Percentiles rank a stretch among this genome's conserved stretches.
Conservation (phyloP, 2,113 vertebrate species). For the Centropristis striata region DNA sequence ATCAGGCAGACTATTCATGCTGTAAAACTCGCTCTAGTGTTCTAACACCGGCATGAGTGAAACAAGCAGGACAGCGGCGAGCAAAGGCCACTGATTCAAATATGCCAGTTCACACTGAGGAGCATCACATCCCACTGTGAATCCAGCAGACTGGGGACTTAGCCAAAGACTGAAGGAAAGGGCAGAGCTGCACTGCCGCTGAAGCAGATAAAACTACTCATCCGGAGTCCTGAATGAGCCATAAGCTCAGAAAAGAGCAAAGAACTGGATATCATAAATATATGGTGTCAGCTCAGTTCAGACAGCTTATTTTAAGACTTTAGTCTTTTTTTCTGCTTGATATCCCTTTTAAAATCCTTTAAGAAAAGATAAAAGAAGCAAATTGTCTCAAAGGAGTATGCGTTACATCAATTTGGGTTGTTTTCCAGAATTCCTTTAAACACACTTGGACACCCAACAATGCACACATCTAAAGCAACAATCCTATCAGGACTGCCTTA, state of each 20-base stretch:
- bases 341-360: background rate
- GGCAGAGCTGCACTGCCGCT: conserved; percentile 39
- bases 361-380: conserved; percentile 8
- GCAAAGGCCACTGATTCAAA: conserved; percentile 51
- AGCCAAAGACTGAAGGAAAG: conserved; percentile 52
- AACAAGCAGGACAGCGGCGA: conserved; percentile 39
- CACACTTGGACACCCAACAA: background rate
- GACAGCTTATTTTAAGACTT: conserved; percentile 22
- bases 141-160: conserved; percentile 49
- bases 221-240: conserved; percentile 55
- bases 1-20: conserved; percentile 22
- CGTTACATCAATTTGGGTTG: background rate
- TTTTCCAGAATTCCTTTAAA: conserved; percentile 11
- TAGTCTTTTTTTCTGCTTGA: conserved; percentile 14
- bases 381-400: background rate
- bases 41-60: conserved; percentile 29
- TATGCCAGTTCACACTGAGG: conserved; percentile 55
- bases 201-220: conserved; percentile 68
- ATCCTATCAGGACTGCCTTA: conserved; percentile 29
- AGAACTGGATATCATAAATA: conserved; percentile 49
- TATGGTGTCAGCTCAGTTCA: conserved; percentile 40
- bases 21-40: conserved; percentile 25
- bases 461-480: conserved; percentile 28
- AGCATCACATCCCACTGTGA: conserved; percentile 50
- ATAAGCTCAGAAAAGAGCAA: conserved; percentile 49